Base-by-base conservation (phyloP, 92 coral and sea anemone species). In the Desmophyllum pertusum region DNA sequence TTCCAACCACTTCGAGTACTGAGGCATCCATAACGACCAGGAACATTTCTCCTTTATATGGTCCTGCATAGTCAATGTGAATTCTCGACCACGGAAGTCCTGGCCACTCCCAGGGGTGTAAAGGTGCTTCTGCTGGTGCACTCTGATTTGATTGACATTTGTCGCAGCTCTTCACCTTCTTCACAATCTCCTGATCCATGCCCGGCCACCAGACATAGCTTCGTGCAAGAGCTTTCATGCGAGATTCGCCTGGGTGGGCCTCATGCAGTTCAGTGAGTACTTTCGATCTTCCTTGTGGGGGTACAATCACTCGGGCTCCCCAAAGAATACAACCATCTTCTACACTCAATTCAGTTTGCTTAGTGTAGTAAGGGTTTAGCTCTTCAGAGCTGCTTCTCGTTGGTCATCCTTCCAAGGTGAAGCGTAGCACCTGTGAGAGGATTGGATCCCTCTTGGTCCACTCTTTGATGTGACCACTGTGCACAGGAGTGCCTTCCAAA, bases 361-460 rank as follows among this genome's bases (percentile, higher is more conserved):
- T 59, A 36, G 55, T 62, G 45, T 17, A 74, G 75, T 80, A 87
- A 37, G 87, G 89, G 43, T 17, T 39, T 39, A 83, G 46, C 39
- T 78, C 64, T 62, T 65, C 77, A 6, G 52, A 42, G 73, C 18
- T 72, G 30, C 27, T 25, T 52, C 27, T 31, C 45, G 42, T 64
- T 0, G 92, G 92, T 88, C 90, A 88, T 63, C 75, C 84, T 53
- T 85, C 84, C 46, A 88, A 45, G 70, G 70, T 69, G 73, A 43
- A 84, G 79, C 85, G 85, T 15, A 65, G 69, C 68, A 86, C 90
- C 78, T 79, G 57, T 35, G 94, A 74, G 31, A 85, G 87, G 3
- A 82, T 33, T 62, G 95, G 88, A 63, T 91, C 90, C 79, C 86
- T 70, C 51, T 86, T 85, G 70, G 90, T 91, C 93, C 93, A 86